Evolutionary conservation across 2,797 vertebrate genomes (phyloP), one percentile per base, ranked within the genome.

Genomic region (Rhyacichthys aspro): DNA sequence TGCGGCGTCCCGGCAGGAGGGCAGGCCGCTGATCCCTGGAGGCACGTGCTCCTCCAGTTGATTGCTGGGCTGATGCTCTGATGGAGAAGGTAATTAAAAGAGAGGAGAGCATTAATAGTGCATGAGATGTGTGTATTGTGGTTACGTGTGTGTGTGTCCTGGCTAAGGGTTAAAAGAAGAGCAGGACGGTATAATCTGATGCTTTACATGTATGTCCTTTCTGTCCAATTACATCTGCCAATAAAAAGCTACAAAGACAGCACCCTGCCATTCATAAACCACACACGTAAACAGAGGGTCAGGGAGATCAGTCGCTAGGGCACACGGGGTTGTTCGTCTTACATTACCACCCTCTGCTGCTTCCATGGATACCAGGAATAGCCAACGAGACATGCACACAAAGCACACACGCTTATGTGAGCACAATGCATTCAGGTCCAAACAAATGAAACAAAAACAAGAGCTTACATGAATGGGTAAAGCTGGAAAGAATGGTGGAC

Each of bases 1-100:
- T 52, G 67, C 53, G 70, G 55, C 38, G 45, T 61, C 65, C 56
- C 67, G 61, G 67, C 43, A 66, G 69, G 75, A 58, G 60, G 58
- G 11, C 8, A 9, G 47, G 36, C 48, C 45, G 28, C 67, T 54
- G 67, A 60, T 73, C 69, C 81, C 74, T 46, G 57, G 66, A 68
- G 78, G 54, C 62, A 75, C 8, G 8, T 54, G 62, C 67, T 74
- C 63, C 63, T 56, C 12, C 41, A 61, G 67, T 52, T 75, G 74
- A 84, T 80, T 75, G 75, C 74, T 44, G 63, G 67, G 67, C 78
- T 56, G 72, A 81, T 38, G 69, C 70, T 78, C 82, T 89, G 80
- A 87, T 86, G 84, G 74, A 82, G 79, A 78, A 72, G 79, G 74
- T 89, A 84, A 89, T 89, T 85, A 86, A 84, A 79, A 68, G 75